These are phyloP conservation scores for Phoeniculus purpureus DNA, from an alignment of 2,797 vertebrate genomes.

Conservation along the genomic window DNA sequence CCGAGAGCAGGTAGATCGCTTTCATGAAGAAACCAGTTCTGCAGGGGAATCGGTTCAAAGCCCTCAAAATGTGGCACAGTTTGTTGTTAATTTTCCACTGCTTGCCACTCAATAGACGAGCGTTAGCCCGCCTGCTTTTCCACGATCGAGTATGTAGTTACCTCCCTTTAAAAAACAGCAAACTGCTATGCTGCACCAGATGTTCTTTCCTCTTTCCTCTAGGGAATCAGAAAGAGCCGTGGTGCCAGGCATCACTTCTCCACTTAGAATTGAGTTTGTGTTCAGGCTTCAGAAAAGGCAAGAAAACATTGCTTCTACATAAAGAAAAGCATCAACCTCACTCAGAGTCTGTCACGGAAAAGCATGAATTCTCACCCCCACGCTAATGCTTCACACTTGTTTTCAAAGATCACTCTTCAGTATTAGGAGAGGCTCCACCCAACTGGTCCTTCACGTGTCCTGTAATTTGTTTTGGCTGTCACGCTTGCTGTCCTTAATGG, in stretches of 20 bases:
- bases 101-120: not conserved
- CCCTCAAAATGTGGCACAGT: not conserved
- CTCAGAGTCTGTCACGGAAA: not conserved
- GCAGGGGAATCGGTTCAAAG: not conserved
- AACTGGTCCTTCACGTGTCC: constrained; percentile 43
- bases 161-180: not conserved
- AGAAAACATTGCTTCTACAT: constrained; percentile 43
- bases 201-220: not conserved
- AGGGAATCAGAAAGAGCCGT: not conserved
- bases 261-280: not conserved
- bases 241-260: not conserved
- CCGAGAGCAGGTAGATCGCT: not conserved
- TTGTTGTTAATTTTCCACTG: constrained; percentile 22
- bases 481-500: constrained; percentile 32
- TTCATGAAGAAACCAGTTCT: constrained; percentile 2
- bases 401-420: constrained; percentile 36
- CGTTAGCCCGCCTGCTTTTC: not conserved
- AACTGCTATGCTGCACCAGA: not conserved
- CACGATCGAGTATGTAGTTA: not conserved
- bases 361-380: constrained; percentile 21
- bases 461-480: constrained; percentile 53
- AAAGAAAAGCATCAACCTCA: not conserved
- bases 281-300: constrained; percentile 19
- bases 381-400: constrained; percentile 23
- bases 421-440: constrained; percentile 44